Percentiles rank a stretch among this genome's conserved stretches.
Conservation (phyloP, 2,888 invertebrate species). For the Drosophila cyrtoloma region DNA sequence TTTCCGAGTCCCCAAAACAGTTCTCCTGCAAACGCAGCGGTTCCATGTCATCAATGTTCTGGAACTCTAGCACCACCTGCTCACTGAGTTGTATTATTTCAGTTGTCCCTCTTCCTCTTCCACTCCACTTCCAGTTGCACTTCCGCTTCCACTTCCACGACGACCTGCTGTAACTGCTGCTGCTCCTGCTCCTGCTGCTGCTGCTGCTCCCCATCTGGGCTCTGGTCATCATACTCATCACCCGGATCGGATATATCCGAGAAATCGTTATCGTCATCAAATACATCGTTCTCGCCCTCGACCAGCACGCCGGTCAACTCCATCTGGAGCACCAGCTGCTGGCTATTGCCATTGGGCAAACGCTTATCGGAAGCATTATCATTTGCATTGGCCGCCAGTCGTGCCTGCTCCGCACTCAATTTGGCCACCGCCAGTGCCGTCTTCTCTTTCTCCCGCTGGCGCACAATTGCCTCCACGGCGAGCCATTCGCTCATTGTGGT, state of each 20-base stretch:
- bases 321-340: not conserved
- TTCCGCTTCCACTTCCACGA: not conserved
- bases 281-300: constrained; percentile 86
- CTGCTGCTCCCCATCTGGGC: constrained; percentile 27
- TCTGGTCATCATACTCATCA: constrained; percentile 73
- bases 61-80: constrained; percentile 70
- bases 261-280: constrained; percentile 86
- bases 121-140: constrained; percentile 1
- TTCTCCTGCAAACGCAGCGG: constrained; percentile 79
- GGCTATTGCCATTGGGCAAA: constrained; percentile 29
- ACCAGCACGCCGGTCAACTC: constrained; percentile 79
- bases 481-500: constrained; percentile 98
- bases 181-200: constrained; percentile 20
- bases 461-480: constrained; percentile 96
- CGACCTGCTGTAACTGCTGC: constrained; percentile 3
- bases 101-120: constrained; percentile 40
- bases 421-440: constrained; percentile 94
- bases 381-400: constrained; percentile 85
- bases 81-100: constrained; percentile 58
- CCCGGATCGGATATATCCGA: constrained; percentile 86
- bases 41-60: constrained; percentile 76
- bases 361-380: constrained; percentile 13
- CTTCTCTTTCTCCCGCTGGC: constrained; percentile 92
- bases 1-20: constrained; percentile 78
- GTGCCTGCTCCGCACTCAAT: constrained; percentile 85